Evolutionary conservation across 2,888 invertebrate genomes (phyloP), one percentile per base, ranked within the genome.

Genomic region (Plebejus anna): DNA sequence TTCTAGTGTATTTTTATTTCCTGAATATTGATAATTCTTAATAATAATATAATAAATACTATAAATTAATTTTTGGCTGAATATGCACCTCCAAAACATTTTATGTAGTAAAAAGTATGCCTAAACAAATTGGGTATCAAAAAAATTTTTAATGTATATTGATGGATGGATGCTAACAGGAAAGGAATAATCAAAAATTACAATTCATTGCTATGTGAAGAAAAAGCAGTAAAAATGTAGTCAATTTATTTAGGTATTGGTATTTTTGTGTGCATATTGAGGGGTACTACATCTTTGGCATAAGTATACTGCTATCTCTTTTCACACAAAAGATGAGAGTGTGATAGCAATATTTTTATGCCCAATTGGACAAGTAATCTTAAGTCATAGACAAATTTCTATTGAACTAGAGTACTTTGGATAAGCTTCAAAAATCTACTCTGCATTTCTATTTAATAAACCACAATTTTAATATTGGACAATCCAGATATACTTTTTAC

Each of bases 401-500:
- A 55, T 55, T 55, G 1, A 55, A 55, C 16, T 55, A 16, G 9
- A 11, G 32, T 66, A 71, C 55, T 51, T 59, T 32, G 75, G 7
- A 32, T 6, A 13, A 55, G 28, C 22, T 75, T 75, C 76, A 75
- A 77, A 76, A 22, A 79, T 84, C 87, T 88, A 89, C 91, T 92
- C 91, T 92, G 91, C 92, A 89, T 88, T 89, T 91, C 86, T 88
- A 89, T 87, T 81, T 85, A 88, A 85, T 82, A 81, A 84, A 78
- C 78, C 79, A 82, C 81, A 79, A 80, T 80, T 79, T 78, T 82
- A 81, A 82, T 82, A 82, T 88, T 91, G 91, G 92, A 93, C 90
- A 92, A 93, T 93, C 93, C 92, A 92, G 92, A 93, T 92, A 91
- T 84, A 89, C 85, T 78, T 55, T 77, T 76, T 77, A 70, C 77